Conservation (phyloP, 1,140 invertebrate genomes). For the Euwallacea similis region DNA sequence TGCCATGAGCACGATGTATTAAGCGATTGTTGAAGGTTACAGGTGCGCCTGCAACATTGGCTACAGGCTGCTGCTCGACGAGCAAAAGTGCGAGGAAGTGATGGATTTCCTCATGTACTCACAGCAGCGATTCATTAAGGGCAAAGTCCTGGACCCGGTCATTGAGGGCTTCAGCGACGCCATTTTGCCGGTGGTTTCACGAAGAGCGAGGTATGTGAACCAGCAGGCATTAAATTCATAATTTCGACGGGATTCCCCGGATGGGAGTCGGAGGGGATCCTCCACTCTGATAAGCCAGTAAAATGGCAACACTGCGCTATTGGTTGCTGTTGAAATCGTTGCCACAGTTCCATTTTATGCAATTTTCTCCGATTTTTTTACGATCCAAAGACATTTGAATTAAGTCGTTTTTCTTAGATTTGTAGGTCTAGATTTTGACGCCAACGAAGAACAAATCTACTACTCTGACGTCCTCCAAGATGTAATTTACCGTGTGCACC, state of each 20-base stretch:
- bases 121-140: constrained; percentile 95
- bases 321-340: too few relatives aligned
- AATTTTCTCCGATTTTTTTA: too few relatives aligned
- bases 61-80: constrained; percentile 73
- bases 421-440: constrained; percentile 96
- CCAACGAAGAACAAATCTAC: constrained; percentile 89
- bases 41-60: constrained; percentile 94
- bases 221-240: background rate
- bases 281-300: too few relatives aligned
- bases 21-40: constrained; percentile 68
- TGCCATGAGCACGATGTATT: background rate
- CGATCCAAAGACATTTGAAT: background rate
- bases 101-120: constrained; percentile 96
- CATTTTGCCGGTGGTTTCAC: constrained; percentile 86
- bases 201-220: constrained; percentile 63
- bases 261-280: too few relatives aligned
- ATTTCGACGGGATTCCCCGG: too few relatives aligned
- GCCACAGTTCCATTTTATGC: too few relatives aligned
- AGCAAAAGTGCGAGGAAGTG: constrained; percentile 82
- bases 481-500: constrained; percentile 90
- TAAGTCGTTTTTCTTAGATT: constrained; percentile 62
- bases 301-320: too few relatives aligned
- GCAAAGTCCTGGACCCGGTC: constrained; percentile 87
- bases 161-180: constrained; percentile 92
- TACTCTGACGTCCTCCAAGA: constrained; percentile 97